Evolutionary conservation across 2,797 vertebrate genomes (phyloP).

Genomic region (Dendrocincla tyrannina): DNA sequence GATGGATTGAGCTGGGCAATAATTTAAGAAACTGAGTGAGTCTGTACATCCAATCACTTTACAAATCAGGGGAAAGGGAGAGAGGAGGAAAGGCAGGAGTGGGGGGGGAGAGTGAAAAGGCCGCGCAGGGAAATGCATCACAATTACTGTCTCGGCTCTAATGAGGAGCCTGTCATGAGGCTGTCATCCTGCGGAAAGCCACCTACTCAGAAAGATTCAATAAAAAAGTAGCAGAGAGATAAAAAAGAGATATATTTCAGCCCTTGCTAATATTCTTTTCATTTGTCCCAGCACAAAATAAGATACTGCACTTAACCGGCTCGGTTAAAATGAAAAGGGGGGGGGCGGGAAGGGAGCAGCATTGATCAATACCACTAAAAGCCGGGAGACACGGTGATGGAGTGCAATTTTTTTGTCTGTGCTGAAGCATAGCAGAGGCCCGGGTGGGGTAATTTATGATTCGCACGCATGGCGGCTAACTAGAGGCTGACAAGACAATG

Average conservation of each 20-base stretch:
- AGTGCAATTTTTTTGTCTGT: conserved; percentile 82
- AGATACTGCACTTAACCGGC: conserved; percentile 80
- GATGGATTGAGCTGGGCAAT: conserved; percentile 73
- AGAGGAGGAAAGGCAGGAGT: conserved; percentile 58
- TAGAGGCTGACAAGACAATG: conserved; percentile 80
- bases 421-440: conserved; percentile 77
- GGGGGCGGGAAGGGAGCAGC: conserved; percentile 70
- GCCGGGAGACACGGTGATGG: conserved; percentile 78
- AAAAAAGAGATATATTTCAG: conserved; percentile 77
- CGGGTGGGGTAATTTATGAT: conserved; percentile 77
- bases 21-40: conserved; percentile 78
- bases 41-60: conserved; percentile 79
- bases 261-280: conserved; percentile 78
- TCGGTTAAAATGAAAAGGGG: conserved; percentile 79
- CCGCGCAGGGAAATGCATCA: conserved; percentile 77
- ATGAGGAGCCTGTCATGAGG: conserved; percentile 80
- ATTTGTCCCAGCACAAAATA: conserved; percentile 79
- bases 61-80: conserved; percentile 77
- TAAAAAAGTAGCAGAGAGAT: conserved; percentile 76
- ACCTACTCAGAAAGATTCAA: conserved; percentile 79
- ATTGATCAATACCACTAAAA: conserved; percentile 82
- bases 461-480: conserved; percentile 74
- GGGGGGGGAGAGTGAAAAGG: conserved; percentile 70
- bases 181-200: conserved; percentile 78
- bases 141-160: conserved; percentile 79